phyloP scores from a whole-genome alignment of 2,888 invertebrate genomes.

The Willowsia nigromaculata region DNA sequence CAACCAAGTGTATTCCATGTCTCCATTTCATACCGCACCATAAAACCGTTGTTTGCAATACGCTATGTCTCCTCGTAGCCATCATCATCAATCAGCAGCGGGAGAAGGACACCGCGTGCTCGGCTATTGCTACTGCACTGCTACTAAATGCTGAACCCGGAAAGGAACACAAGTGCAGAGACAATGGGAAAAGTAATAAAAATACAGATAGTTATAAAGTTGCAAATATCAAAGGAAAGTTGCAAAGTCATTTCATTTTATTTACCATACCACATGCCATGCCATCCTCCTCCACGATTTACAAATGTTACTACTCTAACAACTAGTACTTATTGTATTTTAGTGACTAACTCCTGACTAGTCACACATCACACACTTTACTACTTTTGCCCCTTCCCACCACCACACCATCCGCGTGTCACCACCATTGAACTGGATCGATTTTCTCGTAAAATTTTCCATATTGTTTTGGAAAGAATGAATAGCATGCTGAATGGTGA shows the following conservation, averaged over 20 bases:
- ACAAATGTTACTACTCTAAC: neutral
- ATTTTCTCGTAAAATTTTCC: constrained; percentile 67
- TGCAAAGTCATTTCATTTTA: constrained; percentile 67
- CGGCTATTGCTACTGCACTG: neutral
- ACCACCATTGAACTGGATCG: constrained; percentile 35
- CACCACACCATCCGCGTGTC: constrained; percentile 44
- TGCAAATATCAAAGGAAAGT: constrained; percentile 72
- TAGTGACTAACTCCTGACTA: neutral
- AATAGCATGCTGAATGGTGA: constrained; percentile 13
- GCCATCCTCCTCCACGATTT: neutral
- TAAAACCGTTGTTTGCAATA: too few species aligned
- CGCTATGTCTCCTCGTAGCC: neutral
- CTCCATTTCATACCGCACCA: neutral
- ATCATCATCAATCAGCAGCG: neutral
- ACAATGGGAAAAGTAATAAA: constrained; percentile 53
- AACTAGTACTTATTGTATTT: neutral
- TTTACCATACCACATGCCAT: constrained; percentile 56
- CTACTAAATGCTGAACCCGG: neutral
- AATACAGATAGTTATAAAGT: constrained; percentile 48
- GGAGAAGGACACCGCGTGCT: constrained; percentile 2
- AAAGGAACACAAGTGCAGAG: neutral
- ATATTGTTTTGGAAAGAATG: constrained; percentile 40
- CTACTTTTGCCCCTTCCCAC: neutral
- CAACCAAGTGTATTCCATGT: neutral
- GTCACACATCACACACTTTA: neutral